Base-by-base conservation (phyloP, 2,888 invertebrate species). In the Callinectes sapidus region DNA sequence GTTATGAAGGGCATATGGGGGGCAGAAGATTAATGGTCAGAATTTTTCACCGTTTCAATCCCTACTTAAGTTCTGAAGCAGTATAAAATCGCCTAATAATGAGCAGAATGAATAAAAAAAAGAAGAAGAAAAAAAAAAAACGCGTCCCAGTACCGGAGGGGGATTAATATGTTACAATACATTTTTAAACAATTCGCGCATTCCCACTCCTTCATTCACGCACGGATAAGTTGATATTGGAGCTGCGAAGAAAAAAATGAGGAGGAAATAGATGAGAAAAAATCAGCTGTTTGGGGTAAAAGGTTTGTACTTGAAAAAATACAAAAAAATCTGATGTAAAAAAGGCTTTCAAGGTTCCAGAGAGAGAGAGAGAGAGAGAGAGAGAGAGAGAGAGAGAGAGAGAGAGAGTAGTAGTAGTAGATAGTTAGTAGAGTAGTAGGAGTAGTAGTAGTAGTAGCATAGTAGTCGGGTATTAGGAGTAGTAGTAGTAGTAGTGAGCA, bases 301-400 rank as follows among this genome's bases (percentile, higher is more conserved):
- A 23, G 10, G 87, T 87, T 42, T 32, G 87, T 42, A 87, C 54
- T 2, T 54, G 87, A 54, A 39, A 87, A 32, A 54, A 87, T 14
- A 48, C 48, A 54, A 48, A 54, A 48, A 35, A 1, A 18, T n/a
- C n/a, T 48, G n/a, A 87, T 18, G 16, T 0, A 6, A n/a, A 32
- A 54, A 42, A 48, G 2, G n/a, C 5, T 39, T 39, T n/a, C 42
- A n/a, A 42, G 48, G 48, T 39, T n/a, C 39, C 39, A 28, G 23
- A 88, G 28, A 88, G 88, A n/a, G 35, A 89, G 61, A 28, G 88
- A 89, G 54, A 28, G 88, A 55, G 55, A 61, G 28, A 42, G 35
- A 89, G 35, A 66, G 16, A n/a, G 23, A 89, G 35, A 32, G 23
- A 66, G 32, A 35, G 28, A 89, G 48, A 55, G 28, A 55, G 13